Conservation (phyloP, 92 coral and sea anemone species). For the Diadumene lineata region DNA sequence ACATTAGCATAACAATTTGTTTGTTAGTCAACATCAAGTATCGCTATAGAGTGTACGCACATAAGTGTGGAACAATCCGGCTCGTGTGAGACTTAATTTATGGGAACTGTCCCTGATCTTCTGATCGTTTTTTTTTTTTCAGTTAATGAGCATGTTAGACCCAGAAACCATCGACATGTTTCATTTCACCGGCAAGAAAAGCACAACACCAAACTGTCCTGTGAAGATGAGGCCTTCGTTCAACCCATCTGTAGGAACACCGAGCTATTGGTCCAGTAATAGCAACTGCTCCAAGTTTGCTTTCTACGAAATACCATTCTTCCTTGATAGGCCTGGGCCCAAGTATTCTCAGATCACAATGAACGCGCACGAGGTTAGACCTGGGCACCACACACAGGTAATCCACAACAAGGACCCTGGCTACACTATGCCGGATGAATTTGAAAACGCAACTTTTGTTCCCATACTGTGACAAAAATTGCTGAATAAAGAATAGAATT, state of each 20-base stretch:
- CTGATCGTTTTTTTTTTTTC: too few relatives aligned
- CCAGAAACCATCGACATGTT: constrained; percentile 71
- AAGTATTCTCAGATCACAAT: constrained; percentile 66
- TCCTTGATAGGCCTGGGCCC: constrained; percentile 71
- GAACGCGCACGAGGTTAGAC: constrained; percentile 83
- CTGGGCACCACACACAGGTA: constrained; percentile 95
- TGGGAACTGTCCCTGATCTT: too few relatives aligned
- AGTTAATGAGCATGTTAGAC: constrained; percentile 80
- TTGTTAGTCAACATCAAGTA: too few relatives aligned
- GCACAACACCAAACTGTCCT: constrained; percentile 86
- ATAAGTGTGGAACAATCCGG: too few relatives aligned
- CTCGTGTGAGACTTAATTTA: too few relatives aligned
- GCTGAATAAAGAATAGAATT: too few relatives aligned
- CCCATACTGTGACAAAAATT: too few relatives aligned
- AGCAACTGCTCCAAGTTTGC: constrained; percentile 40
- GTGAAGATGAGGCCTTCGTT: constrained; percentile 66
- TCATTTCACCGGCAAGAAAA: constrained; percentile 65
- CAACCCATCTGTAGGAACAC: constrained; percentile 73
- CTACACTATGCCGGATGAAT: too few relatives aligned
- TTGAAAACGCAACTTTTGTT: too few relatives aligned
- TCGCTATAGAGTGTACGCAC: too few relatives aligned
- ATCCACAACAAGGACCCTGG: neutral
- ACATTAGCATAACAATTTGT: too few relatives aligned
- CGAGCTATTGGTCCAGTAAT: constrained; percentile 54
- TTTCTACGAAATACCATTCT: constrained; percentile 74